Evolutionary conservation across 2,113 vertebrate genomes (phyloP), one percentile per base, ranked within the genome.

Genomic region (Maccullochella peelii): DNA sequence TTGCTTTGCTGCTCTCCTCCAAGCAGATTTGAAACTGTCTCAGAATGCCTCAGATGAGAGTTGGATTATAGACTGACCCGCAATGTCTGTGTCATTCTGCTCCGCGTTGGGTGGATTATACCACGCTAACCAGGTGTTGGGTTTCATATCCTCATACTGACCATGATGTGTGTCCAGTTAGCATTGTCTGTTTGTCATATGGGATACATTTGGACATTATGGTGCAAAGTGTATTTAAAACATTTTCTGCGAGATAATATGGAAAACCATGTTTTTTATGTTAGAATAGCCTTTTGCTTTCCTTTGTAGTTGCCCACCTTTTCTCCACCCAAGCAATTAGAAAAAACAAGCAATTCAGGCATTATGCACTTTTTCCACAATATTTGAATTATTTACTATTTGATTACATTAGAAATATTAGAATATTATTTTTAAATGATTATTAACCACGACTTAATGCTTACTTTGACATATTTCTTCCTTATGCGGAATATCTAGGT

Each of bases 61-160:
- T 98, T 97, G 98, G 98, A 99, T 99, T 99, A 99, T 97, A 96
- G 97, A 99, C 97, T 99, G 98, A 99, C 98, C 98, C 96, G 96
- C 96, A 93, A 95, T 98, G 97, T 97, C 97, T 97, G 97, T 99
- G 98, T 99, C 98, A 99, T 96, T 97, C 97, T 96, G 97, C 96
- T 97, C 96, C 96, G 96, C 89, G 93, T 96, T 95, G 96, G 96
- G 96, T 97, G 96, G 97, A 98, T 98, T 98, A 99, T 96, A 97
- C 96, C 96, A 95, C 95, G 94, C 97, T 97, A 98, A 98, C 96
- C 97, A 98, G 97, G 97, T 97, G 97, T 95, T 97, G 95, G 96
- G 95, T 95, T 95, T 95, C 94, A 95, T 96, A 97, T 97, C 96
- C 95, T 95, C 96, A 95, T 95, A 92, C 95, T 95, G 95, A 95